These are phyloP conservation scores for Nebria brevicollis DNA, from an alignment of 2,888 invertebrate genomes.

Conservation along the genomic window DNA sequence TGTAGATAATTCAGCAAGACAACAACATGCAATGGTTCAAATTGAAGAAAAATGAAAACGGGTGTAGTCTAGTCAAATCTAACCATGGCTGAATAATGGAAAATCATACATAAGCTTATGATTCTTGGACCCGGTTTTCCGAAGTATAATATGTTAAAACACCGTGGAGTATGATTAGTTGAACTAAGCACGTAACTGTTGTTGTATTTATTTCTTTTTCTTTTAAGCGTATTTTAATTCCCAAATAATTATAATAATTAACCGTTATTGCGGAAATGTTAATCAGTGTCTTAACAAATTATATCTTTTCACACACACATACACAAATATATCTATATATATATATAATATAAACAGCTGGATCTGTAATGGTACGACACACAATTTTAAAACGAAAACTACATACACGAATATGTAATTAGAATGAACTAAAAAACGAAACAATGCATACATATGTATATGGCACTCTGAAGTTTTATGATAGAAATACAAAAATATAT, in stretches of 20 bases:
- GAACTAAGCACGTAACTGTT: not conserved
- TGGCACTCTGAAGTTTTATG: not conserved
- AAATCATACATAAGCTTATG: constrained; percentile 12
- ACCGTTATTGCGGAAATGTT: not conserved
- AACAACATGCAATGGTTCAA: no score
- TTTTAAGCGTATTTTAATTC: constrained; percentile 38
- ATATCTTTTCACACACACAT: constrained; percentile 21
- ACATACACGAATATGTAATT: not conserved
- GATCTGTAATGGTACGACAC: not conserved
- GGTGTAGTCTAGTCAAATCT: not conserved
- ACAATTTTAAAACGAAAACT: not conserved
- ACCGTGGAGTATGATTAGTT: constrained; percentile 2
- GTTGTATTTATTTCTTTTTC: not conserved
- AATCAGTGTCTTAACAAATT: constrained; percentile 41
- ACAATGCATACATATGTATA: not conserved
- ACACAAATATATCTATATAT: constrained; percentile 17
- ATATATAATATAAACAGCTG: not conserved
- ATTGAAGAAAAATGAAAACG: no score
- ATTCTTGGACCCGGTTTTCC: constrained; percentile 44
- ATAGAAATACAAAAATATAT: no score
- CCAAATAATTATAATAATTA: constrained; percentile 19
- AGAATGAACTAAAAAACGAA: not conserved
- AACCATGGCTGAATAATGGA: constrained; percentile 20
- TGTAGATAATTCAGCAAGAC: not conserved
- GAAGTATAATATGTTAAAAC: constrained; percentile 40